These are phyloP conservation scores for Drosophila testacea DNA, from an alignment of 2,888 invertebrate species.

Conservation along the genomic window DNA sequence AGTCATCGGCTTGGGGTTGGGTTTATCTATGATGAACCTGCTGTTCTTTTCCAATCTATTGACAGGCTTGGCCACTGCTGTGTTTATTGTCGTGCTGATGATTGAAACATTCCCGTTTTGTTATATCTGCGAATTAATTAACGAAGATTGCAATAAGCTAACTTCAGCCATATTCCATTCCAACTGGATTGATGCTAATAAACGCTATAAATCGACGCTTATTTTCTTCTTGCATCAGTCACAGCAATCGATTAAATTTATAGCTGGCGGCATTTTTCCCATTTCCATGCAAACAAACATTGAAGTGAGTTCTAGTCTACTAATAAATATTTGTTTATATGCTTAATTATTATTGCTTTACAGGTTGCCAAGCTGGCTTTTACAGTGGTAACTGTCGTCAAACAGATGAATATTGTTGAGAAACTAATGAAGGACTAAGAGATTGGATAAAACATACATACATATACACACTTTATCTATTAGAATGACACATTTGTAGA, in stretches of 20 bases:
- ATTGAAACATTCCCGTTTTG: conserved; percentile 60
- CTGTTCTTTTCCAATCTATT: conserved; percentile 50
- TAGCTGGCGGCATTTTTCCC: conserved; percentile 48
- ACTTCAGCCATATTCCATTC: conserved; percentile 49
- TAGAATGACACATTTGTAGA: not conserved
- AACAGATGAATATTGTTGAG: conserved; percentile 50
- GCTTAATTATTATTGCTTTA: not conserved
- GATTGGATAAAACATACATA: too few species aligned
- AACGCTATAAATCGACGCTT: conserved; percentile 42
- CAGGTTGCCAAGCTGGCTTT: conserved; percentile 63
- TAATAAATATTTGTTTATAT: not conserved
- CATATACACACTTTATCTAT: not conserved
- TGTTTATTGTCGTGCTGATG: conserved; percentile 29
- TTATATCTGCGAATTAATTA: conserved; percentile 45
- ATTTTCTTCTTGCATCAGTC: conserved; percentile 39
- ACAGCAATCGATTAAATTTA: conserved; percentile 41
- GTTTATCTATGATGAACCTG: conserved; percentile 45
- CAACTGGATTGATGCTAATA: conserved; percentile 47
- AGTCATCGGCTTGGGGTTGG: conserved; percentile 48
- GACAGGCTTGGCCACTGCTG: conserved; percentile 30
- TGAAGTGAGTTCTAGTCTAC: conserved; percentile 29
- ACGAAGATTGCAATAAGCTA: conserved; percentile 33
- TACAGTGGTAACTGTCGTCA: conserved; percentile 55
- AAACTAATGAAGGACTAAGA: conserved; percentile 33
- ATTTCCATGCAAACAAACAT: conserved; percentile 51